A percentile compares a stretch with the other conserved stretches of the same genome.
Evolutionary conservation across 2,113 vertebrate genomes (phyloP).

Genomic region (Crotalus viridis): DNA sequence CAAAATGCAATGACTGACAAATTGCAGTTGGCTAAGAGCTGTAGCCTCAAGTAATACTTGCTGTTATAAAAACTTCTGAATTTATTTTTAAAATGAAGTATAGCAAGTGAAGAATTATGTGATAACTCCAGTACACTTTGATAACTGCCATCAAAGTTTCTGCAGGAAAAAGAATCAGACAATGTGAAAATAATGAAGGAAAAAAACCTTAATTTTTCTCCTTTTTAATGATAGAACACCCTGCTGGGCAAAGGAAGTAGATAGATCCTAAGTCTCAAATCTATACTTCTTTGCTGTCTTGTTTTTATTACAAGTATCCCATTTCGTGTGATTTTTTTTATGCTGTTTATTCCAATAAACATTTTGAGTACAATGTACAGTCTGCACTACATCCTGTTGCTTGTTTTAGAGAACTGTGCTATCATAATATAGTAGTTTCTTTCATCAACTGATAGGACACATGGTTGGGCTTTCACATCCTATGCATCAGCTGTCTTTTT

Average conservation of each 20-base stretch:
- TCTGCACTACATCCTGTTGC: slow-evolving; percentile 1
- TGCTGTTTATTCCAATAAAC: neutral
- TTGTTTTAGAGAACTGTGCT: neutral
- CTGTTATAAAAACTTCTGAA: slow-evolving; percentile 45
- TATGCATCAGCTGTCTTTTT: neutral
- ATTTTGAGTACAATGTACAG: neutral
- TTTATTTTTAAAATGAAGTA: slow-evolving; percentile 33
- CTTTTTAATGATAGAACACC: slow-evolving; percentile 37
- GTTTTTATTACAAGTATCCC: neutral
- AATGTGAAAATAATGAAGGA: slow-evolving; percentile 36
- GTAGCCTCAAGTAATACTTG: slow-evolving; percentile 33
- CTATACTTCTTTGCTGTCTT: neutral
- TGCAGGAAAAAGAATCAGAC: slow-evolving; percentile 59
- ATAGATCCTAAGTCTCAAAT: neutral
- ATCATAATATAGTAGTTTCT: neutral
- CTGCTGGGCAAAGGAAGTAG: slow-evolving; percentile 59
- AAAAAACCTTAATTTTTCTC: slow-evolving; percentile 31
- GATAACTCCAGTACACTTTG: slow-evolving; percentile 51
- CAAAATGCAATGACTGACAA: neutral
- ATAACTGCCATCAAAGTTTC: slow-evolving; percentile 36
- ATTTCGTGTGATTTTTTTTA: neutral
- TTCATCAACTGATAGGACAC: neutral
- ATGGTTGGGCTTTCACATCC: neutral
- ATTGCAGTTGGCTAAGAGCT: slow-evolving; percentile 38
- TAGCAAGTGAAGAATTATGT: slow-evolving; percentile 39